Base-by-base conservation (phyloP, 2,888 invertebrate genomes). In the Encarsia formosa region DNA sequence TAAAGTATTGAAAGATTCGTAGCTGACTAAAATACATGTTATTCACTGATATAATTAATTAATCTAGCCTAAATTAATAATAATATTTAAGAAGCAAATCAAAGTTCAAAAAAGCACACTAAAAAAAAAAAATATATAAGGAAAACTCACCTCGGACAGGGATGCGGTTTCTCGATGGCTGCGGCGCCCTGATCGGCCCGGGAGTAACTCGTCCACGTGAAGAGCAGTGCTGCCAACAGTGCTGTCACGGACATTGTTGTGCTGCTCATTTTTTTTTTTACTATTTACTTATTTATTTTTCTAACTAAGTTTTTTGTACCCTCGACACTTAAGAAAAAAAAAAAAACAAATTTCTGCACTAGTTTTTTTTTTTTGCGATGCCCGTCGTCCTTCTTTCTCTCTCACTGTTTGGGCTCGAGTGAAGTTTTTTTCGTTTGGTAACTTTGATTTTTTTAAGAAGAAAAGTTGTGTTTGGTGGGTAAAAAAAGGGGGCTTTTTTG, bases 111-210 rank as follows among this genome's bases (percentile, higher is more conserved):
- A 15, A 16, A 16, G 15, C 35, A 35, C 4, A 38, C 22, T 11
- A 38, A 18, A 18, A 38, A 18, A 13, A 18, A 38, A 20, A 38
- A n/a, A 11, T 11, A 34, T 34, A 34, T 5, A 34, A 34, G 9
- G 34, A 6, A 44, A 47, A 72, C 72, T 73, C 66, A 72, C 73
- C 73, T 73, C 46, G 60, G 42, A 45, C 73, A 73, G 29, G 73
- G 72, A 56, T 66, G 65, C 37, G 63, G 67, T 60, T 66, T 67
- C 46, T 53, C 19, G 22, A 8, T n/a, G 46, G 45, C 54, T 46
- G 53, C 57, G 24, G 49, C 54, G 62, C 52, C 51, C 53, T 54
- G 54, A 51, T 31, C 23, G 19, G 55, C 44, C 31, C 56, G 24
- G 39, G 23, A 26, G 49, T 32, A 34, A 52, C 58, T 54, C 54